A percentile compares a stretch with the other conserved stretches of the same genome.
Evolutionary conservation across 2,113 vertebrate genomes (phyloP).

Genomic region (Dermatemys mawii): DNA sequence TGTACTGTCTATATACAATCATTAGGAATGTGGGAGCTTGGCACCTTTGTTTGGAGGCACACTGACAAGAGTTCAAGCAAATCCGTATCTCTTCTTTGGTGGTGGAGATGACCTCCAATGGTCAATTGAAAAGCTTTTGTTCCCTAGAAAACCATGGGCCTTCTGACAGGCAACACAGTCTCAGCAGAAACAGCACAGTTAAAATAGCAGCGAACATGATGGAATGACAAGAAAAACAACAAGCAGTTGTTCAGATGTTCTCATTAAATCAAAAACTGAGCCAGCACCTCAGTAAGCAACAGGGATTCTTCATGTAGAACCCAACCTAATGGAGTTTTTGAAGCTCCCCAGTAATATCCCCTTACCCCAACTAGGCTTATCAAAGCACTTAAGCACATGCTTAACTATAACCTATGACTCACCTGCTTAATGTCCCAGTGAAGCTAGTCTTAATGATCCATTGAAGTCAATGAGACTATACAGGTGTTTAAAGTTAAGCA

Average conservation of each 20-base stretch:
- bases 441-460: background rate
- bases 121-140: background rate
- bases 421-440: background rate
- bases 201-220: background rate
- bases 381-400: background rate
- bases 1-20: background rate
- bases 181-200: background rate
- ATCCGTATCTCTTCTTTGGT: background rate
- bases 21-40: background rate
- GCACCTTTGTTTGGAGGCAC: background rate
- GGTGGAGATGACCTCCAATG: background rate
- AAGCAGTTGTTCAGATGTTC: background rate
- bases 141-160: background rate
- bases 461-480: background rate
- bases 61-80: background rate
- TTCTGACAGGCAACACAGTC: background rate
- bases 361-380: background rate
- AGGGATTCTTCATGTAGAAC: background rate
- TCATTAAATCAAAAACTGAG: background rate
- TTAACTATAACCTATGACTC: background rate
- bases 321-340: background rate
- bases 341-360: background rate
- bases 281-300: background rate
- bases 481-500: background rate
- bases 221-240: too few relatives aligned